Percentiles rank a stretch among this genome's conserved stretches.
Evolutionary conservation across 2,888 invertebrate genomes (phyloP).

Genomic region (Lithophane semibrunnea): DNA sequence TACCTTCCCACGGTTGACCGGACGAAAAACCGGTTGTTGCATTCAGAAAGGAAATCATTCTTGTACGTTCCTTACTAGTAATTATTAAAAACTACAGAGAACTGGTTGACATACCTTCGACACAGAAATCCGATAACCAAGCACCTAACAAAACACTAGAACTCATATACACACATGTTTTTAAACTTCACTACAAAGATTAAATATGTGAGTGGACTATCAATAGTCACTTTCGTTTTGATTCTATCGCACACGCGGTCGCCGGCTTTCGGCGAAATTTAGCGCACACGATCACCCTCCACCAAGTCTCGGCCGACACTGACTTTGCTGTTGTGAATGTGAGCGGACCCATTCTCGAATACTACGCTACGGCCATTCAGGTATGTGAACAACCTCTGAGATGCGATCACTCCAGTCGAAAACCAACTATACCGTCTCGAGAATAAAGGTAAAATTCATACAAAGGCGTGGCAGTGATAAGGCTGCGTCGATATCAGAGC

Average conservation of each 20-base stretch:
- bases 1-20: slow-evolving; percentile 87
- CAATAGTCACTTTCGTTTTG: slow-evolving; percentile 69
- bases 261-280: slow-evolving; percentile 68
- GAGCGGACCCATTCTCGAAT: slow-evolving; percentile 84
- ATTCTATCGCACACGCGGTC: slow-evolving; percentile 77
- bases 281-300: slow-evolving; percentile 55
- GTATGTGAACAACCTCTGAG: slow-evolving; percentile 86
- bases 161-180: slow-evolving; percentile 76
- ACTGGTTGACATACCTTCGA: slow-evolving; percentile 80
- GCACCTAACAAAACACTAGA: slow-evolving; percentile 72
- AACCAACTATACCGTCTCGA: slow-evolving; percentile 72
- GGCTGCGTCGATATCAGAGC: slow-evolving; percentile 89
- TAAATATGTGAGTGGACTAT: slow-evolving; percentile 77
- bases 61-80: slow-evolving; percentile 77
- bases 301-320: slow-evolving; percentile 76
- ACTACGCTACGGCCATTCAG: slow-evolving; percentile 89
- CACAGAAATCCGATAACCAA: slow-evolving; percentile 68
- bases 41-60: slow-evolving; percentile 85
- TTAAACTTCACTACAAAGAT: slow-evolving; percentile 83
- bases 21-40: slow-evolving; percentile 87
- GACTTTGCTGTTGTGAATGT: slow-evolving; percentile 78
- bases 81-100: slow-evolving; percentile 77
- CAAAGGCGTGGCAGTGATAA: slow-evolving; percentile 80
- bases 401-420: slow-evolving; percentile 73
- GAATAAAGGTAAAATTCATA: slow-evolving; percentile 75